A percentile compares a stretch with the other conserved stretches of the same genome.
phyloP scores from a whole-genome alignment of 2,888 invertebrate species.

The Amphipyra berbera region DNA sequence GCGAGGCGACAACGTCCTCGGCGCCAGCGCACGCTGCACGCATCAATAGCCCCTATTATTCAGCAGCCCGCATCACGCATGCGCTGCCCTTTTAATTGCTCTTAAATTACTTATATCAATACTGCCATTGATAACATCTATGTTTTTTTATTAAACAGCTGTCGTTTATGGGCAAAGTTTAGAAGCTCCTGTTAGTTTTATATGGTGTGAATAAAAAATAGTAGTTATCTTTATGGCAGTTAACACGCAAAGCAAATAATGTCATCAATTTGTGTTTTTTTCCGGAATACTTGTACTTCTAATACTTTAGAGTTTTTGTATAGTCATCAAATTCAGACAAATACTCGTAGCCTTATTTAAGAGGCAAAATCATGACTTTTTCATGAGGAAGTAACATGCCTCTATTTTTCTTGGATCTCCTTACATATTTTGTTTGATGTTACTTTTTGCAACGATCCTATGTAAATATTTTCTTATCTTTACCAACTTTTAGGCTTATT shows the following conservation, averaged over 20 bases:
- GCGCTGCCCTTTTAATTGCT: slow-evolving; percentile 71
- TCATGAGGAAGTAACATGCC: neutral
- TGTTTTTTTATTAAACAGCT: slow-evolving; percentile 40
- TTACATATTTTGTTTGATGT: neutral
- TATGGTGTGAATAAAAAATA: slow-evolving; percentile 19
- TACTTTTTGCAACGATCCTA: too few relatives aligned
- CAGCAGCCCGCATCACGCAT: slow-evolving; percentile 81
- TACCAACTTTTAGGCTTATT: slow-evolving; percentile 11
- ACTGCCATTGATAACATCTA: slow-evolving; percentile 45
- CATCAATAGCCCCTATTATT: slow-evolving; percentile 77
- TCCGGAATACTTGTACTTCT: neutral
- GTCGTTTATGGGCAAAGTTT: slow-evolving; percentile 33
- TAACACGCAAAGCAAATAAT: neutral
- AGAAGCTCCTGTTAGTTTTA: neutral
- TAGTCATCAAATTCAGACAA: neutral
- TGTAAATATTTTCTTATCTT: slow-evolving; percentile 39
- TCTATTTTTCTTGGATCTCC: neutral
- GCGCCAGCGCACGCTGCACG: slow-evolving; percentile 61
- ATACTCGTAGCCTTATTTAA: neutral
- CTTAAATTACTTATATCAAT: slow-evolving; percentile 69
- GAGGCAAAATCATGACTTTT: neutral
- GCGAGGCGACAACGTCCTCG: slow-evolving; percentile 53
- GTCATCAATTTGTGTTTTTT: slow-evolving; percentile 1
- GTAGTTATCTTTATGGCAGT: neutral
- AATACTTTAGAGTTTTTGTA: neutral